A percentile compares a stretch with the other conserved stretches of the same genome.
phyloP scores from a whole-genome alignment of 2,888 invertebrate species.

The Chalcis sispes region DNA sequence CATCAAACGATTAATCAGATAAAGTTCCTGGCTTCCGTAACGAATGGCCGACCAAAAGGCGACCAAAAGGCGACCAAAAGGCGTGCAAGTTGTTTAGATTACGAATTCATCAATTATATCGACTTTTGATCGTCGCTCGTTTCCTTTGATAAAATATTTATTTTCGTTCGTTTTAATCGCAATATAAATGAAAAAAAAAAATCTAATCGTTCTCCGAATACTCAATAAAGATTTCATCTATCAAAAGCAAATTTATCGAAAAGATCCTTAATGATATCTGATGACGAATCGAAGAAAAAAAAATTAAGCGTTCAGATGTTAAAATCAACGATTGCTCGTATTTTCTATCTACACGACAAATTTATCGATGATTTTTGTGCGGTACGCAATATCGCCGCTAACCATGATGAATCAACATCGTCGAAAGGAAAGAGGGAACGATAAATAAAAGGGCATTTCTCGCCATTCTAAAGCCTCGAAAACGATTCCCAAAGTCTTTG shows the following conservation, averaged over 20 bases:
- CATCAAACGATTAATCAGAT: constrained; percentile 35
- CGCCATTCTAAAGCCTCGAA: constrained; percentile 20
- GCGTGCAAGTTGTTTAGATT: constrained; percentile 50
- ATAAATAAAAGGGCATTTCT: constrained; percentile 55
- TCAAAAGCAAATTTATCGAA: no score
- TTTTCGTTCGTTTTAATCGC: no score
- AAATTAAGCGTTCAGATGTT: not conserved
- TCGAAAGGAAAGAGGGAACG: constrained; percentile 9
- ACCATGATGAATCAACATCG: constrained; percentile 45
- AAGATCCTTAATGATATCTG: no score
- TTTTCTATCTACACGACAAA: constrained; percentile 35
- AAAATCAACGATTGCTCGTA: not conserved
- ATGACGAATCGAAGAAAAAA: not conserved
- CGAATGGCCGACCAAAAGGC: constrained; percentile 47
- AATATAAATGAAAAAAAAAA: no score
- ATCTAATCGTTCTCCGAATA: no score
- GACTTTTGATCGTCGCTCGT: not conserved
- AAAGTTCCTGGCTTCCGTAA: constrained; percentile 38
- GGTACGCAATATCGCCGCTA: constrained; percentile 1
- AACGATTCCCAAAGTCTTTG: constrained; percentile 43
- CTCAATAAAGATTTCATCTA: no score
- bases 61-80: constrained; percentile 49
- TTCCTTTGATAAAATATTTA: no score
- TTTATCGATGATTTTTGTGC: constrained; percentile 28
- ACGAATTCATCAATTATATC: constrained; percentile 47